Base-by-base conservation (phyloP, 2,888 invertebrate species). In the Orthosia gracilis region DNA sequence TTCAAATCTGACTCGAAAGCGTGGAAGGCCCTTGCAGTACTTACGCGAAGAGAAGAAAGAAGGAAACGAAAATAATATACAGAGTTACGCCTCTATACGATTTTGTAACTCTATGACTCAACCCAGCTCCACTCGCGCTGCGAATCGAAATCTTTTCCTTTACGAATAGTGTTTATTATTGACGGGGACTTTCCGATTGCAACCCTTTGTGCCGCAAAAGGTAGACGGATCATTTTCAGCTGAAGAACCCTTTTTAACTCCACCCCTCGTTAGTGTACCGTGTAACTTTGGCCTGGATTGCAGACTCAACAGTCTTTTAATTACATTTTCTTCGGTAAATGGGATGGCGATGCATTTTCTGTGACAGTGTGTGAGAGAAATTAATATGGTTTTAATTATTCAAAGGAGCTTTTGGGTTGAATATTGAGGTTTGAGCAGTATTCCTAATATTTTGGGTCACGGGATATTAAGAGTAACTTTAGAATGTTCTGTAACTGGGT, bases 151-250 rank as follows among this genome's bases (percentile, higher is more conserved):
- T 69, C 63, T 81, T 78, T 83, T 83, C 62, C 69, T 73, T 55
- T 55, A 61, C 67, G 59, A 70, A 83, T 66, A 74, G 69, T 81
- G 73, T 80, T 78, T 83, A 80, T 83, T 80, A 78, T 78, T 83
- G 80, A 74, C 55, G 80, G 63, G 67, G 67, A 74, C 69, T 83
- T 83, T 78, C 68, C 57, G 73, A 80, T 80, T 70, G 52, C 73
- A 79, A 83, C 83, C 83, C 74, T 81, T 81, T 83, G 70, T 68
- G 55, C 3, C 68, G 52, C 73, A 78, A 70, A 79, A 79, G 69
- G 61, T 64, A 73, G 83, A 69, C 47, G 68, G 79, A 83, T 80
- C 68, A 69, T 73, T 80, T 83, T 83, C 73, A 73, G 73, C 63
- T 58, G 73, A 66, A 63, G 58, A 69, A 78, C 73, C 80, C 75